Evolutionary conservation across 2,797 vertebrate species (phyloP).

Genomic region (Galagoides demidoff): DNA sequence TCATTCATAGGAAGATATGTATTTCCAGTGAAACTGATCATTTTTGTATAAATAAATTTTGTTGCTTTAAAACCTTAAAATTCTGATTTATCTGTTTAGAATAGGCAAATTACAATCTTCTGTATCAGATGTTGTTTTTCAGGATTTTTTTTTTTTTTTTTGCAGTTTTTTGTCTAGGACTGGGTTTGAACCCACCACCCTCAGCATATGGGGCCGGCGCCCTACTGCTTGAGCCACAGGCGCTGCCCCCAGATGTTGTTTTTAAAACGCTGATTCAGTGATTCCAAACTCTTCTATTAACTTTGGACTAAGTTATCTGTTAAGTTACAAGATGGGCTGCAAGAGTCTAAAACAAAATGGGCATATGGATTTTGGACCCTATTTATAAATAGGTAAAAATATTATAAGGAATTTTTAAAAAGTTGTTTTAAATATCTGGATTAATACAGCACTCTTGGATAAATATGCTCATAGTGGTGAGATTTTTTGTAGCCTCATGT

Average conservation of each 20-base stretch:
- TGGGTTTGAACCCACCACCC: too few relatives aligned
- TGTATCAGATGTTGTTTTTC: slow-evolving; percentile 5
- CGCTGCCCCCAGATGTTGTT: too few relatives aligned
- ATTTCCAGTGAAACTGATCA: neutral
- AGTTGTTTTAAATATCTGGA: neutral
- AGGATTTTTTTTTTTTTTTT: too few relatives aligned
- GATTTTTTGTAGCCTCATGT: neutral
- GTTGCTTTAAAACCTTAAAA: slow-evolving; percentile 13
- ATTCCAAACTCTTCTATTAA: neutral
- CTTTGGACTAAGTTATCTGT: neutral
- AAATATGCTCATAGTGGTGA: neutral
- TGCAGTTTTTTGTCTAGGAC: too few relatives aligned
- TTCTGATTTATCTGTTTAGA: neutral
- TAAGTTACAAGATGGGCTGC: neutral
- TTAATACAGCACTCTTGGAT: neutral
- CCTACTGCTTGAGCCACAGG: too few relatives aligned
- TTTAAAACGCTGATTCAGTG: neutral
- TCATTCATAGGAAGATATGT: slow-evolving; percentile 1
- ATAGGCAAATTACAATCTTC: neutral
- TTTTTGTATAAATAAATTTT: slow-evolving; percentile 3
- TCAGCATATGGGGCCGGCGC: too few relatives aligned
- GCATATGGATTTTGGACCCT: neutral
- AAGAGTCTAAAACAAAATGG: neutral
- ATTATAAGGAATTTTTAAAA: neutral
- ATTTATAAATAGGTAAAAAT: neutral